Evolutionary conservation across 2,797 vertebrate genomes (phyloP), one percentile per base, ranked within the genome.

Genomic region (Synaphobranchus kaupii): DNA sequence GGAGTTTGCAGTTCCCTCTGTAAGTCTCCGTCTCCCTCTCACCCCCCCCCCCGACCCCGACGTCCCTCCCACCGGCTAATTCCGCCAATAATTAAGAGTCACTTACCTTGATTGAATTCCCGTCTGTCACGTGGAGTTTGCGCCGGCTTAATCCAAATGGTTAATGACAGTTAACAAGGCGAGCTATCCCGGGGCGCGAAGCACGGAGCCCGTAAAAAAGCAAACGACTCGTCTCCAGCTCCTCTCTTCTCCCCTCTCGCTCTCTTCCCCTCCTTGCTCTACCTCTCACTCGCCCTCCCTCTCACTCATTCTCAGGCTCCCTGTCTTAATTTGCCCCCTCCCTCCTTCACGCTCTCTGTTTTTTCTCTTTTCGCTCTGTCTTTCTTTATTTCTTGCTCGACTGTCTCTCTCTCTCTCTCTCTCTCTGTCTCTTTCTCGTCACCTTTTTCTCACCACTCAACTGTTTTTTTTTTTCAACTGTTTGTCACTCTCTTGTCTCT

Each of bases 51-150:
- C 34, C 5, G 17, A 15, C 39, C 39, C 39, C 44, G 6, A n/a
- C 25, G 47, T 81, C 25, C 47, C 44, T 50, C 44, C 78, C 47
- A 48, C 44, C 25, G 15, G 78, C 78, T 81, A 81, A 81, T 50
- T 48, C 44, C 78, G 10, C 22, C 47, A 2, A 85, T 92, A 81
- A 81, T 81, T 81, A 81, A 81, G 78, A 81, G 44, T 81, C 93
- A 91, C 96, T 94, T 96, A 97, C 97, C 96, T 96, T 93, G 93
- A 95, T 89, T 92, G 68, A 81, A 81, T 81, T 50, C 44, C 47
- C 10, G 47, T 81, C 78, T 48, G 78, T 48, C 91, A 66, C 90
- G 86, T 89, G 73, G 88, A 89, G 91, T 84, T 87, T 44, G 93
- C 91, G 90, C 90, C 91, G 39, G 71, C 28, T 28, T 89, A 90